Evolutionary conservation across 30 jellyfish, hydroid and myxozoan genomes (phyloP), one percentile per base, ranked within the genome.

Genomic region (Pelagia noctiluca): DNA sequence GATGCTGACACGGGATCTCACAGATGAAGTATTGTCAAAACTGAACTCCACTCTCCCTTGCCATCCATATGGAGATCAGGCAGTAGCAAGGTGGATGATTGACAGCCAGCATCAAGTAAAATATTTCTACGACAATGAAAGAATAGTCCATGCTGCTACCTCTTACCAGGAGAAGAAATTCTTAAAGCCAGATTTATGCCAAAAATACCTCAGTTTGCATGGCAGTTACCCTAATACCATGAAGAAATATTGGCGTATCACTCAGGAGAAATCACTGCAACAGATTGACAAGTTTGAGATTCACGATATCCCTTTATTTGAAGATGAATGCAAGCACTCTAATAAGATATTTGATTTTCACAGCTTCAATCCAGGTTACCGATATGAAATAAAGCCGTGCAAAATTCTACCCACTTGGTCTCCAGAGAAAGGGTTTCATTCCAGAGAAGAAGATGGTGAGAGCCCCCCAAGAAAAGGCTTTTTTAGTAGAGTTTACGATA

Each of bases 41-140:
- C 36, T 87, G 22, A 87, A 93, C 35, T 38, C 87, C 25, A 78
- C 96, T 19, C 72, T 93, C 23, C 96, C 75, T 34, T 93, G 98
- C 72, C 98, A 93, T 75, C 98, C 98, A 4, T 86, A 36, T 69
- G 98, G 97, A 8, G 98, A 93, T 75, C 98, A 93, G 61, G 97
- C 97, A 24, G 98, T 87, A 18, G 98, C 98, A 8, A 25, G 69
- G 64, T 93, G 98, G 98, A 80, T 93, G 77, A 67, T 72, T 18
- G 86, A 87, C 5, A 80, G 96, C 60, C 62, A 76, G 29, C 29
- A 24, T 38, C 77, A 93, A 29, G 90, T 93, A 22, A 86, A 92
- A 5, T 93, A 87, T 35, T 93, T 93, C 76, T 68, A 86, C 38
- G 98, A 93, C 63, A 93, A 93, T 71, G 90, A 81, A 23, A 92